Evolutionary conservation across 2,113 vertebrate genomes (phyloP).

Genomic region (Andinoacara biseriatus): DNA sequence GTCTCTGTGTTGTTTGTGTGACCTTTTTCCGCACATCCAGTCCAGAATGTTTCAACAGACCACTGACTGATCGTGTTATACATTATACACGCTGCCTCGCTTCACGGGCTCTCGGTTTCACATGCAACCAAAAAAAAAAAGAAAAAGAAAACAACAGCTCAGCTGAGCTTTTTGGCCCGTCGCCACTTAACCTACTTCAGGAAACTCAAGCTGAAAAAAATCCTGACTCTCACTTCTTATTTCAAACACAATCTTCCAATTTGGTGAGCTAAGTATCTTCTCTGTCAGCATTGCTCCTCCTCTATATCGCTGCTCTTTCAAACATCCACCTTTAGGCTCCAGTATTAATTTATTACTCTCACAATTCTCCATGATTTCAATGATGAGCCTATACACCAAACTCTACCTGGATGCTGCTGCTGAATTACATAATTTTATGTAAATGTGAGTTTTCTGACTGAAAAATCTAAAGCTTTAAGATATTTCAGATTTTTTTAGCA

Average conservation of each 20-base stretch:
- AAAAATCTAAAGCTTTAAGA: background rate
- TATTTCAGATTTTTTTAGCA: background rate
- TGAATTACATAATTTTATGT: background rate
- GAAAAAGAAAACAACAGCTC: background rate
- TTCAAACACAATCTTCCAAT: background rate
- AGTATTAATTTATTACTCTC: background rate
- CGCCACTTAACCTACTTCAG: background rate
- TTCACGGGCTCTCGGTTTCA: no score
- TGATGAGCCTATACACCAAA: background rate
- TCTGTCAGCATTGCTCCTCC: background rate
- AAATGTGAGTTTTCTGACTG: background rate
- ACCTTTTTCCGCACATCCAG: no score
- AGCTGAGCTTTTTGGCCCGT: background rate
- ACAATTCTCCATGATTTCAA: no score
- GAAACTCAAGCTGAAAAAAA: background rate
- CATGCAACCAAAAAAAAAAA: no score
- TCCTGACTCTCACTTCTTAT: background rate
- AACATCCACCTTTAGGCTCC: background rate
- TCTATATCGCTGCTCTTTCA: background rate
- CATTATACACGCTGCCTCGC: no score
- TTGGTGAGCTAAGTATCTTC: background rate
- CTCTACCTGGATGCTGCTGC: background rate
- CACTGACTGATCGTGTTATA: no score
- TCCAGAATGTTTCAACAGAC: no score
- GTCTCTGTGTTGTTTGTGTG: no score